Evolutionary conservation across 1,140 invertebrate species (phyloP), one percentile per base, ranked within the genome.

Genomic region (Wiebesia pumilae): DNA sequence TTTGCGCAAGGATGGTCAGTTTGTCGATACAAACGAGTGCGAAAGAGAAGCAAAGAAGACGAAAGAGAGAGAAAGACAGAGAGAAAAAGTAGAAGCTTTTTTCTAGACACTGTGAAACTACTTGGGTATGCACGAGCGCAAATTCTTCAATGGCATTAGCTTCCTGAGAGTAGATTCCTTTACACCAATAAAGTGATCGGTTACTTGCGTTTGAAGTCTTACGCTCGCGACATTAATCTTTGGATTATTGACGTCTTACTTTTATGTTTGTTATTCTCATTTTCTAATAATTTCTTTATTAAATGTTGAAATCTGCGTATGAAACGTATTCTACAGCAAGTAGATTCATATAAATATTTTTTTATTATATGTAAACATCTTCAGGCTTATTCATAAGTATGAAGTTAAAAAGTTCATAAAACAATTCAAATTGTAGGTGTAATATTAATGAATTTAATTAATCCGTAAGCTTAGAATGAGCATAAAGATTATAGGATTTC

Each of bases 81-180:
- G 4, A 30, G n/a, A n/a, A 69, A 62, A 35, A 38, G 69, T 7
- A 24, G 30, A 43, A 19, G 14, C 67, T 16, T 40, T 51, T 79
- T 38, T 51, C 10, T n/a, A 24, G 38, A 43, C 43, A 43, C 62
- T 78, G 43, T 85, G 43, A 80, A 80, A 85, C 47, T 81, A 69
- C 38, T 75, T 77, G 69, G 47, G 27, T 73, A 77, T 86, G 69
- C 80, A 82, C 84, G 84, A 81, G 62, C 47, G 77, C 6, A 43
- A 16, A 85, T 85, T 84, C 58, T 78, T 84, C 54, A 40, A 84
- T 67, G 40, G 3, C 21, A 40, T 62, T 75, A 69, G 19, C n/a
- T 75, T 33, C 47, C 10, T 9, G 30, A 16, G 21, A 65, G 38
- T 78, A 71, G 73, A 43, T 30, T 62, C 35, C 54, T 78, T 84